Base-by-base conservation (phyloP, 2,797 vertebrate genomes). In the Sebastes steindachneri region DNA sequence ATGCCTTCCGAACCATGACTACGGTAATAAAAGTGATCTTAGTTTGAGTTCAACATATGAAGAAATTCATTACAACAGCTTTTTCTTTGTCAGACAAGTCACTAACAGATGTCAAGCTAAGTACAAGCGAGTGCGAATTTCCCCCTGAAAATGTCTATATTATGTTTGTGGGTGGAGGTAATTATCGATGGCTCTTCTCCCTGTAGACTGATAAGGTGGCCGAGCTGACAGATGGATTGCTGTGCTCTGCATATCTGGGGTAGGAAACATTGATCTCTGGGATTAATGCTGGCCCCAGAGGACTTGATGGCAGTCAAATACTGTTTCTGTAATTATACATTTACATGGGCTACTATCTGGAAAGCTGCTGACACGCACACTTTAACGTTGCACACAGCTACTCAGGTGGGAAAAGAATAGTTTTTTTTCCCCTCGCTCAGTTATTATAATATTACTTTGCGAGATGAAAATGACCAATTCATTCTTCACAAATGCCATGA, bases 281-380 rank as follows among this genome's bases (percentile, higher is more conserved):
- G 92, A 94, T 94, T 95, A 95, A 96, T 94, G 84, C 86, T 45
- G 59, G 80, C 78, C 94, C 90, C 88, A 77, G 66, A 82, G 91
- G 92, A 90, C 60, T 78, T 75, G 82, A 89, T 89, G 88, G 91
- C 90, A 94, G 93, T 95, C 92, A 93, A 94, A 95, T 84, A 92
- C 80, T 90, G 84, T 95, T 95, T 95, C 93, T 92, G 93, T 95
- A 96, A 96, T 96, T 95, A 95, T 91, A 95, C 89, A 90, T 94
- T 93, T 95, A 94, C 85, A 92, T 89, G 74, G 63, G 66, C 89
- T 72, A 89, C 91, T 80, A 88, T 91, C 60, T 86, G 64, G 79
- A 75, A 89, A 93, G 87, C 31, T 92, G 93, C 92, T 94, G 92
- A 95, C 87, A 80, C 57, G 21, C 55, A 83, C 70, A 83, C 51